Evolutionary conservation across 2,113 vertebrate species (phyloP).

Genomic region (Talpa occidentalis): DNA sequence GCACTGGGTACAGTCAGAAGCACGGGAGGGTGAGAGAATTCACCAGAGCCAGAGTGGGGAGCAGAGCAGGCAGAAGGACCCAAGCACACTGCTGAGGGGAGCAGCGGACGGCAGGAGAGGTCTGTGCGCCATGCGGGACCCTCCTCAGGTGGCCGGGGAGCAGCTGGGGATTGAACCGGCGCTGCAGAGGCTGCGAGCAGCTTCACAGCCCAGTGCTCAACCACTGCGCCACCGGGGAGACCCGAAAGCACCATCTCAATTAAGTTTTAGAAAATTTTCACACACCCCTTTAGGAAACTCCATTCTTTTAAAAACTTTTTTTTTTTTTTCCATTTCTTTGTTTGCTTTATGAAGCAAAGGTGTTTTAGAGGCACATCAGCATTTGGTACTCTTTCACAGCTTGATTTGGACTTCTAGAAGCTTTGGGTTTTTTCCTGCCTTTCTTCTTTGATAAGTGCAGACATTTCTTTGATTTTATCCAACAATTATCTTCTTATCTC

Average conservation of each 20-base stretch:
- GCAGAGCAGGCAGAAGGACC: too few species aligned
- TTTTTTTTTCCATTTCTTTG: neutral
- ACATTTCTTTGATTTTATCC: neutral
- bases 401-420: neutral
- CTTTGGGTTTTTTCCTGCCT: neutral
- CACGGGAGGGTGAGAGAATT: too few species aligned
- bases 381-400: neutral
- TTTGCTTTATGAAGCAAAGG: neutral
- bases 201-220: too few species aligned
- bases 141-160: too few species aligned
- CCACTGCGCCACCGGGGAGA: too few species aligned
- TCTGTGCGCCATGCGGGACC: too few species aligned
- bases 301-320: neutral
- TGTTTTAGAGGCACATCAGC: neutral
- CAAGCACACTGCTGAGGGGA: too few species aligned
- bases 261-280: constrained; percentile 21
- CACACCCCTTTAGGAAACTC: neutral
- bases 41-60: too few species aligned
- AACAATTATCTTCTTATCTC: neutral
- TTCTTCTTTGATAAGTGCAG: neutral
- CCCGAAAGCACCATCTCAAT: neutral
- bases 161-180: too few species aligned
- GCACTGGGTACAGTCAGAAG: too few species aligned
- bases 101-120: too few species aligned
- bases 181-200: too few species aligned